These are phyloP conservation scores for Zaprionus nigranus DNA, from an alignment of 1,140 invertebrate genomes.

Conservation along the genomic window DNA sequence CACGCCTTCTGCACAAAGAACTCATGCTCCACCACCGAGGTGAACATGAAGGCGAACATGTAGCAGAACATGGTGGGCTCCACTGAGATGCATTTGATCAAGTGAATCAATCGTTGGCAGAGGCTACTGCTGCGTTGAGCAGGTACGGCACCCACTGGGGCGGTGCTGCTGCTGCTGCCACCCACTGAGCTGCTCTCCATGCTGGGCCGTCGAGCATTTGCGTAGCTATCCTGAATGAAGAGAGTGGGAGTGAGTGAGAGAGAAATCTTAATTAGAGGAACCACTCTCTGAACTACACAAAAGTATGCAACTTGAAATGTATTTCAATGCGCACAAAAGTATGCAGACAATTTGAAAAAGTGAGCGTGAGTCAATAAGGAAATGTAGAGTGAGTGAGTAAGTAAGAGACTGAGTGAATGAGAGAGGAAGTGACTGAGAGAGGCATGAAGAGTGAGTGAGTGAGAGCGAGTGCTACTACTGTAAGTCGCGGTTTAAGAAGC, in stretches of 20 bases:
- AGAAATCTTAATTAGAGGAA: too few relatives aligned
- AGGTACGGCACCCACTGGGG: background rate
- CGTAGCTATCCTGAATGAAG: slow-evolving; percentile 32
- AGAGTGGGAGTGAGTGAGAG: too few relatives aligned
- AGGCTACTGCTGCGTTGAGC: background rate
- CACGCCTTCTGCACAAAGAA: slow-evolving; percentile 91
- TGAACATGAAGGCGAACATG: slow-evolving; percentile 92
- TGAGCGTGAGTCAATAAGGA: too few relatives aligned
- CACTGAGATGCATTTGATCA: slow-evolving; percentile 85
- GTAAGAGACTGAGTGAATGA: background rate
- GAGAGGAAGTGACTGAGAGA: background rate
- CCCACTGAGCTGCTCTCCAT: slow-evolving; percentile 19
- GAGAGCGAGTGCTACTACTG: too few relatives aligned
- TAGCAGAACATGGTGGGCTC: slow-evolving; percentile 92
- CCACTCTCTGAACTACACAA: too few relatives aligned
- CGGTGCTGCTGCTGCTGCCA: slow-evolving; percentile 14
- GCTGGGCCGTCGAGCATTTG: slow-evolving; percentile 50
- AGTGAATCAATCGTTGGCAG: slow-evolving; percentile 26
- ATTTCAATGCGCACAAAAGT: background rate
- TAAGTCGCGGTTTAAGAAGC: too few relatives aligned
- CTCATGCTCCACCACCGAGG: slow-evolving; percentile 90
- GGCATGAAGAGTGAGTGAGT: too few relatives aligned
- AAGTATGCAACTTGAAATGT: slow-evolving; percentile 49
- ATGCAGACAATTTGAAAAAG: too few relatives aligned
- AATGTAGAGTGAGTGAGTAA: too few relatives aligned